Evolutionary conservation across 1,140 invertebrate species (phyloP), one percentile per base, ranked within the genome.

Genomic region (Drosophila malerkotliana): DNA sequence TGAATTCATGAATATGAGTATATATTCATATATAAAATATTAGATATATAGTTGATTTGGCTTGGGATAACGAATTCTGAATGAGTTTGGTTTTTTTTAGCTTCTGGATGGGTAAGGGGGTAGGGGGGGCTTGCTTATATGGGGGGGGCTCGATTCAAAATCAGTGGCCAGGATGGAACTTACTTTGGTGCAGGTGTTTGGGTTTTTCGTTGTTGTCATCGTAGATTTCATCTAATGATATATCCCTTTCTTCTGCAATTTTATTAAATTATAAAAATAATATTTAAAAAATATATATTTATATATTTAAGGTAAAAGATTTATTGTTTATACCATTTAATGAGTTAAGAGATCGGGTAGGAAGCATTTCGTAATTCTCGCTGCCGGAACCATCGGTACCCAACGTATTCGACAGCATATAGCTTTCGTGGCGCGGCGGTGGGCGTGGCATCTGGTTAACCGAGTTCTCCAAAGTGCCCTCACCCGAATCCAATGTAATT

Each of bases 301-400:
- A 18, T 18, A 18, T 37, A 14, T 41, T 41, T 12, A n/a, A 2
- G n/a, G 4, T 12, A 41, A 4, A 18, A 18, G 12, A 6, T n/a
- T 41, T 47, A 5, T 26, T 26, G 4, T 28, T 6, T 28, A 1
- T 48, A 71, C 93, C 93, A 88, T 93, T 93, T 74, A 93, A 84
- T 90, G 91, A 92, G 81, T 92, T 92, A 24, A 92, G 74, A 75
- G 91, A 92, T 82, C 91, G 75, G 58, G 92, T 92, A 64, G 95
- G 95, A 68, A 96, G 93, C 79, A 96, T 94, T 92, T 97, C 96
- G 90, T 97, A 97, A 69, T 97, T 97, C 90, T 98, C 97, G 59
- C 95, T 96, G 81, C 96, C 96, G 28, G 91, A 91, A 49, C 91
- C 91, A 80, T 92, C 91, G 48, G 91, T 92, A 48, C 91, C 91